These are phyloP conservation scores for Nebria salina DNA, from an alignment of 2,888 invertebrate species.

Conservation along the genomic window DNA sequence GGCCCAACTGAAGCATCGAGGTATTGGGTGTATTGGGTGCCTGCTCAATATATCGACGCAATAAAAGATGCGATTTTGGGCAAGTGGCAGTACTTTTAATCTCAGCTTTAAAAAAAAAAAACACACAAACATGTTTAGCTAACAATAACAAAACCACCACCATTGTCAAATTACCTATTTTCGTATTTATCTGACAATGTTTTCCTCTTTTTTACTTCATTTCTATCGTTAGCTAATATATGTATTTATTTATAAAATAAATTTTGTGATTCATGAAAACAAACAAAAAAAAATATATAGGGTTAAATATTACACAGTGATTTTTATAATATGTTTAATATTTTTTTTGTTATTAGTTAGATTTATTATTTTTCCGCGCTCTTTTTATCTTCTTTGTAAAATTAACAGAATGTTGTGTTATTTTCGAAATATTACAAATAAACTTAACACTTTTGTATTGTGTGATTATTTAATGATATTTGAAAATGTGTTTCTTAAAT, in stretches of 20 bases:
- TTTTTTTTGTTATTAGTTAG: conserved; percentile 1
- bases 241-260: neutral
- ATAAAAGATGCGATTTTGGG: conserved; percentile 91
- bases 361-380: conserved; percentile 1
- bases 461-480: conserved; percentile 41
- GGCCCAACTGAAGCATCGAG: conserved; percentile 92
- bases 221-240: neutral
- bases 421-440: neutral
- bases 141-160: conserved; percentile 14
- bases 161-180: conserved; percentile 1
- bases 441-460: conserved; percentile 31
- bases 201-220: neutral
- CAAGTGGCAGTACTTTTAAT: conserved; percentile 81
- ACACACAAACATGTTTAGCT: conserved; percentile 48
- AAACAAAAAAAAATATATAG: neutral
- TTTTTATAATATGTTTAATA: conserved; percentile 1
- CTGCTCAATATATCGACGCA: conserved; percentile 88
- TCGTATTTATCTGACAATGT: conserved; percentile 1
- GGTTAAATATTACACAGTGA: neutral
- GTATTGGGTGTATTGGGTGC: conserved; percentile 96
- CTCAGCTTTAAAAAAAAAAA: conserved; percentile 55
- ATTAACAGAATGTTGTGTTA: neutral
- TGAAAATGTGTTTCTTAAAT: conserved; percentile 45
- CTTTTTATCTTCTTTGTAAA: neutral
- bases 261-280: neutral